Evolutionary conservation across 2,888 invertebrate species (phyloP).

Genomic region (Cantharis nigra): DNA sequence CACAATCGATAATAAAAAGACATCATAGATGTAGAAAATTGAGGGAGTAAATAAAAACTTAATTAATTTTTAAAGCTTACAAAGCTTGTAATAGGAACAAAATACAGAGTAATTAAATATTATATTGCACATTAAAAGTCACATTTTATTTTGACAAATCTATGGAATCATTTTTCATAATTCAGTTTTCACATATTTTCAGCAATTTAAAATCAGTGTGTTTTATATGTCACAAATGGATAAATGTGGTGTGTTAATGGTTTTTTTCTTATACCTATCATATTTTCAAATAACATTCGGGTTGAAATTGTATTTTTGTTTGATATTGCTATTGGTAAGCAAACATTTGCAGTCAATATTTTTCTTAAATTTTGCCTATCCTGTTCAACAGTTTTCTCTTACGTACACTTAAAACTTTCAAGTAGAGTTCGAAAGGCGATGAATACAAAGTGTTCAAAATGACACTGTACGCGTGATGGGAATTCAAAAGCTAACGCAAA

Average conservation of each 20-base stretch:
- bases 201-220: neutral
- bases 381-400: slow-evolving; percentile 33
- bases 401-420: slow-evolving; percentile 37
- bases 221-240: neutral
- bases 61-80: neutral
- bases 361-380: slow-evolving; percentile 34
- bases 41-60: neutral
- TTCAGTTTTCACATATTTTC: neutral
- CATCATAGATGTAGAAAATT: neutral
- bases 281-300: slow-evolving; percentile 2
- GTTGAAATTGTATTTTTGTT: slow-evolving; percentile 11
- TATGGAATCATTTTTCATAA: neutral
- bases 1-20: no score
- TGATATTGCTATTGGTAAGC: slow-evolving; percentile 24
- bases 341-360: slow-evolving; percentile 32
- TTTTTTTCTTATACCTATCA: slow-evolving; percentile 1
- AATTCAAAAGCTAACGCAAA: slow-evolving; percentile 26
- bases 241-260: slow-evolving; percentile 11
- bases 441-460: slow-evolving; percentile 39
- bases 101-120: neutral
- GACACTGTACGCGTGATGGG: slow-evolving; percentile 37
- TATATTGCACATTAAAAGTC: neutral
- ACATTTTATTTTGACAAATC: neutral
- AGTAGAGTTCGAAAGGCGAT: slow-evolving; percentile 34
- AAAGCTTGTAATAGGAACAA: neutral